A percentile compares a stretch with the other conserved stretches of the same genome.
phyloP scores from a whole-genome alignment of 2,113 vertebrate genomes.

The Saccopteryx bilineata region DNA sequence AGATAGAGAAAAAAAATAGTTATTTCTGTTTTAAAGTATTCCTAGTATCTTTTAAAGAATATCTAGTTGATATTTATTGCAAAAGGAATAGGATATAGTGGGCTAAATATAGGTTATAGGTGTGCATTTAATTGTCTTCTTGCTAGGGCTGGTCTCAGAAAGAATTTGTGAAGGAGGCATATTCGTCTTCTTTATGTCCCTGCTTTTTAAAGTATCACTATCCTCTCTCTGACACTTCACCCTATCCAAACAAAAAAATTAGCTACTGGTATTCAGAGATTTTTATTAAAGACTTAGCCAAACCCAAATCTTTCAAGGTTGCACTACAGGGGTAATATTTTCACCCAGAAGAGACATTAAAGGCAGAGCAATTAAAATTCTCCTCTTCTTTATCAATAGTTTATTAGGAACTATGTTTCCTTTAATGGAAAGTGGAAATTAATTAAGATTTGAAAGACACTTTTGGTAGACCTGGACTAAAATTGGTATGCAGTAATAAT shows the following conservation, averaged over 20 bases:
- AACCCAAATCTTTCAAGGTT: neutral
- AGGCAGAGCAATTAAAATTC: neutral
- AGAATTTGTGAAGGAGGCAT: neutral
- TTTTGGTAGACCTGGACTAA: neutral
- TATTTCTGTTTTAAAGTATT: neutral
- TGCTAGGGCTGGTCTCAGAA: neutral
- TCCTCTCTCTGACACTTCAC: neutral
- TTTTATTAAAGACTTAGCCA: neutral
- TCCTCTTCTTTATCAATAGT: neutral
- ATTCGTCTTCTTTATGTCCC: neutral
- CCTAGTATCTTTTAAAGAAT: neutral
- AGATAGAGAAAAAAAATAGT: neutral
- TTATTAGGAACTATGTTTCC: neutral
- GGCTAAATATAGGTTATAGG: neutral
- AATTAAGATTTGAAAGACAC: neutral
- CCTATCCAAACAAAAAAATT: neutral
- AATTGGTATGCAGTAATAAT: neutral
- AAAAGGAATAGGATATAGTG: neutral
- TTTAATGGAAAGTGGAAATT: neutral
- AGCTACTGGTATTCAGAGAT: neutral
- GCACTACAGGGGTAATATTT: neutral
- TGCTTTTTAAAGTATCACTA: neutral
- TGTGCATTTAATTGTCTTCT: neutral
- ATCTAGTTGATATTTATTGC: neutral
- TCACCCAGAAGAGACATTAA: neutral